Conservation (phyloP, 1,140 invertebrate species). For the Drosophila nigromelanica region DNA sequence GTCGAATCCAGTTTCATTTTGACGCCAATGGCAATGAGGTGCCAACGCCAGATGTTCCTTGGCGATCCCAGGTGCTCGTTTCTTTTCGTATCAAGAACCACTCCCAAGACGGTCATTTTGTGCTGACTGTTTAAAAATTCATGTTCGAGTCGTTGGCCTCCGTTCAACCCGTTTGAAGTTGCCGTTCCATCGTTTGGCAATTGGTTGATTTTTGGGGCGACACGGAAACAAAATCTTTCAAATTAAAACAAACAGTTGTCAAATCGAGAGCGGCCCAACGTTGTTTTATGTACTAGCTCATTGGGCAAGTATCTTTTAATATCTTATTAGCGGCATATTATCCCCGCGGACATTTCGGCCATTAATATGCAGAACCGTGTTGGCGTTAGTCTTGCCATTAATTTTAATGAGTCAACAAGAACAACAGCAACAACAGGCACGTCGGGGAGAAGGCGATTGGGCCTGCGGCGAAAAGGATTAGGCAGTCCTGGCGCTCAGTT, state of each 20-base stretch:
- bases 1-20: background rate
- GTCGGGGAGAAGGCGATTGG: background rate
- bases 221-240: slow-evolving; percentile 67
- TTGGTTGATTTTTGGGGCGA: slow-evolving; percentile 74
- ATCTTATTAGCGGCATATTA: slow-evolving; percentile 82
- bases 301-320: slow-evolving; percentile 78
- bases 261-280: slow-evolving; percentile 11
- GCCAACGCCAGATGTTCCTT: slow-evolving; percentile 32
- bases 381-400: slow-evolving; percentile 56
- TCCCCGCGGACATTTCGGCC: slow-evolving; percentile 71
- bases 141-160: slow-evolving; percentile 28
- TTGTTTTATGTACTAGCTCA: background rate
- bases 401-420: slow-evolving; percentile 73
- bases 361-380: slow-evolving; percentile 69
- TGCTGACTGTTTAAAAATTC: slow-evolving; percentile 59
- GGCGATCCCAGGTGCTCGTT: slow-evolving; percentile 43
- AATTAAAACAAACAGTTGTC: slow-evolving; percentile 63
- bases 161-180: slow-evolving; percentile 8
- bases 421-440: slow-evolving; percentile 10
- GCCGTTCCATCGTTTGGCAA: slow-evolving; percentile 72
- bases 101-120: slow-evolving; percentile 62
- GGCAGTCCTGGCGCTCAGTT: slow-evolving; percentile 52
- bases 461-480: slow-evolving; percentile 62
- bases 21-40: background rate
- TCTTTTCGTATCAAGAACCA: slow-evolving; percentile 28